Conservation (phyloP, 2,797 vertebrate species). For the Otus scops region DNA sequence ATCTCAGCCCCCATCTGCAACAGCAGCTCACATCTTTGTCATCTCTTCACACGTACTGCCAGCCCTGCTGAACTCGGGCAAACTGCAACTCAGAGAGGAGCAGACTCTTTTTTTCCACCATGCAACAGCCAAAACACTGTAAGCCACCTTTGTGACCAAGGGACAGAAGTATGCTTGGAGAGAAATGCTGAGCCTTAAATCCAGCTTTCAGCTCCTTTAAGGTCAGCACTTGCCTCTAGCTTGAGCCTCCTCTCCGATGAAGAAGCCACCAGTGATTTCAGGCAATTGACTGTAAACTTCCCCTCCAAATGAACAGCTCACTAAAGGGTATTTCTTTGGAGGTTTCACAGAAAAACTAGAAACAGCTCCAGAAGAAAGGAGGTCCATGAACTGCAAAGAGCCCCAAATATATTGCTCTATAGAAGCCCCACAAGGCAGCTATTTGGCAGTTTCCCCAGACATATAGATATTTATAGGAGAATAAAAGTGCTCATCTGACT, state of each 20-base stretch:
- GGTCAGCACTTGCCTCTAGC: not conserved
- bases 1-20: not conserved
- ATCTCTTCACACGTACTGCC: not conserved
- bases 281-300: not conserved
- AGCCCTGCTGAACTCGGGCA: not conserved
- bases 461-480: conserved; percentile 60
- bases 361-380: not conserved
- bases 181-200: not conserved
- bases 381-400: not conserved
- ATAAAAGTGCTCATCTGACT: conserved; percentile 47
- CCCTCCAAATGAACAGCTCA: not conserved
- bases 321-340: not conserved
- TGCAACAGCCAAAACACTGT: not conserved
- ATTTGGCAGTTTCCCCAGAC: conserved; percentile 54
- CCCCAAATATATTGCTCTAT: not conserved
- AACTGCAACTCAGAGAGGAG: not conserved
- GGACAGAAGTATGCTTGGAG: not conserved
- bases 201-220: not conserved
- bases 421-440: conserved; percentile 31
- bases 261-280: not conserved
- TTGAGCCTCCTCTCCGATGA: not conserved
- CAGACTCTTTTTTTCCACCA: not conserved
- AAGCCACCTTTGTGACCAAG: not conserved
- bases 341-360: not conserved
- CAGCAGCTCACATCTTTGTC: not conserved